Evolutionary conservation across 2,888 invertebrate genomes (phyloP).

Genomic region (Chironomus riparius): DNA sequence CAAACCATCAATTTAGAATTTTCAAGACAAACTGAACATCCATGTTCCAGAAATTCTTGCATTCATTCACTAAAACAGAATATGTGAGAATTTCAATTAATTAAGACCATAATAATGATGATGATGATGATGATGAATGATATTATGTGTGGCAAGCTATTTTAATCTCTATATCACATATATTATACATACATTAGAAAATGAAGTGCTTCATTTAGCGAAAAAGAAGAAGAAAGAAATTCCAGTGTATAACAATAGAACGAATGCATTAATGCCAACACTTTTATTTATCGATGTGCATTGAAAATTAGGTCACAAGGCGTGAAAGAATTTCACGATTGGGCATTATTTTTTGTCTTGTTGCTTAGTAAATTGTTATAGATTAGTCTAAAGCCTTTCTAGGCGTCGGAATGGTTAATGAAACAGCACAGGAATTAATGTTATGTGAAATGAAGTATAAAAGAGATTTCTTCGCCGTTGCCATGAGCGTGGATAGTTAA

Average conservation of each 20-base stretch:
- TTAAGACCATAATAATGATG: not conserved
- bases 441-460: not conserved
- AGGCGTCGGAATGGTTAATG: not conserved
- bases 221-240: not conserved
- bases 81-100: too few species aligned
- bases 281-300: not conserved
- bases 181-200: too few species aligned
- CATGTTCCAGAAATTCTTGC: too few species aligned
- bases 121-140: not conserved
- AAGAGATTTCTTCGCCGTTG: too few species aligned
- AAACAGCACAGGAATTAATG: not conserved
- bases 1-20: too few species aligned
- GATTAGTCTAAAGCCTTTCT: not conserved
- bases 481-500: too few species aligned
- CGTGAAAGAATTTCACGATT: not conserved
- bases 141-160: not conserved
- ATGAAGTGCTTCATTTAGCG: not conserved
- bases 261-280: constrained; percentile 4
- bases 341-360: not conserved
- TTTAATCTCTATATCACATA: too few species aligned
- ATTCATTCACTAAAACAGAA: too few species aligned
- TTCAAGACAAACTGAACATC: too few species aligned
- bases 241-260: not conserved
- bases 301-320: not conserved
- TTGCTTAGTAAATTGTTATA: not conserved